Base-by-base conservation (phyloP, 2,888 invertebrate genomes). In the Myathropa florea region DNA sequence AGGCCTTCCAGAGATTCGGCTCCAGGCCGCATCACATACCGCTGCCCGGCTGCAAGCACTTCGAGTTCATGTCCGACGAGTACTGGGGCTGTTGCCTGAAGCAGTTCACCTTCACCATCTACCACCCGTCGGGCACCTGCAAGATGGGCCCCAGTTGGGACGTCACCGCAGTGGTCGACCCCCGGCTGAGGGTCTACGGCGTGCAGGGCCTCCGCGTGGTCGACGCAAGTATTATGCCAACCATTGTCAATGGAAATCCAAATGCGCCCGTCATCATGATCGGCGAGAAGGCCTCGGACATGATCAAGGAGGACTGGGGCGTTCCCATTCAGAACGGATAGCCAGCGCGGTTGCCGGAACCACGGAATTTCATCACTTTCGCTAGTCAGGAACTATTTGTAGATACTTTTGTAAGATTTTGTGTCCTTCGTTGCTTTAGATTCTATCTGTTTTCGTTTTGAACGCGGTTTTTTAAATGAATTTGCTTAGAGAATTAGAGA, bases 211-310 rank as follows among this genome's bases (percentile, higher is more conserved):
- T 97, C 26, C 94, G 97, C 83, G 96, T 97, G 0, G 95, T 96
- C 0, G 97, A 97, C 91, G 97, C 97, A 0, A 97, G 97, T 88
- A 95, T 98, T 70, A 97, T 98, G 97, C 97, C 97, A 0, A 95
- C 94, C 1, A 97, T 98, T 83, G 95, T 97, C 14, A 97, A 97
- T 91, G 97, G 97, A 0, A 97, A 98, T 93, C 97, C 97, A 0
- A 97, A 97, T 91, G 97, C 97, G 0, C 97, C 97, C 0, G 95
- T 95, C 1, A 97, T 98, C 60, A 97, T 97, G 97, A 97, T 98
- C 70, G 98, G 96, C 0, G 97, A 98, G 90, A 97, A 97, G 91
- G 97, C 95, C 0, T 95, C 97, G 7, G 97, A 98, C 91, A 95
- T 98, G 94, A 96, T 98, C 87, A 97, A 97, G 91, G 95, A 97